Evolutionary conservation across 1,140 invertebrate genomes (phyloP), one percentile per base, ranked within the genome.

Genomic region (Drosophila varians): DNA sequence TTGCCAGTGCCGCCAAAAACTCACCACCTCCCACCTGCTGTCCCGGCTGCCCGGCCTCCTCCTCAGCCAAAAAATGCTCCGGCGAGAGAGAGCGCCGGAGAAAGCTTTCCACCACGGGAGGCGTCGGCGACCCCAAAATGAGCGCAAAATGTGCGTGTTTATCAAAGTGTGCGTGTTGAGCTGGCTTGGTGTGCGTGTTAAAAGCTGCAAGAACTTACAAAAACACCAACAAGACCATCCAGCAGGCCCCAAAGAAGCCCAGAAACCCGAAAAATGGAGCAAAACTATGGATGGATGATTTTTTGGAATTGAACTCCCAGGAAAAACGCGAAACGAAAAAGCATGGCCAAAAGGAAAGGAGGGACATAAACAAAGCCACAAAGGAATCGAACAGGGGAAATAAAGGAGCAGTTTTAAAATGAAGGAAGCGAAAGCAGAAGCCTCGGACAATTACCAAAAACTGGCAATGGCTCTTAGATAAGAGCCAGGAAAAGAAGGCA

Each of bases 201-300:
- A 84, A 83, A 84, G 79, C 80, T 83, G 56, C 75, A 84, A 84
- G 74, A 77, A 78, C 77, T 71, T 64, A 52, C 56, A 71, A 48
- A 0, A 28, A 8, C 48, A 69, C 61, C 34, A 38, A 2, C 36
- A 46, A 45, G 48, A 65, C 23, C 11, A 31, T 31, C 9, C 28
- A 1, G 26, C 26, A 7, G 9, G 26, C 26, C 28, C 0, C 2
- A 31, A 42, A 23, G 23, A 38, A 38, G 16, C n/a, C 18, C 36
- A 60, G 21, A 34, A 38, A 16, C 6, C n/a, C 18, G 28, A 60
- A 26, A 34, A 38, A 16, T 14, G 36, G 36, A 38, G 55, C 8
- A 53, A n/a, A 71, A 9, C 28, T 31, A n/a, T n/a, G 28, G 9
- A 11, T 14, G 55, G 28, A 31, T 31, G 28, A 31, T 31, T 31